Percentiles rank a stretch among this genome's conserved stretches.
Conservation (phyloP, 1,140 invertebrate species). For the Anastatus disparis region DNA sequence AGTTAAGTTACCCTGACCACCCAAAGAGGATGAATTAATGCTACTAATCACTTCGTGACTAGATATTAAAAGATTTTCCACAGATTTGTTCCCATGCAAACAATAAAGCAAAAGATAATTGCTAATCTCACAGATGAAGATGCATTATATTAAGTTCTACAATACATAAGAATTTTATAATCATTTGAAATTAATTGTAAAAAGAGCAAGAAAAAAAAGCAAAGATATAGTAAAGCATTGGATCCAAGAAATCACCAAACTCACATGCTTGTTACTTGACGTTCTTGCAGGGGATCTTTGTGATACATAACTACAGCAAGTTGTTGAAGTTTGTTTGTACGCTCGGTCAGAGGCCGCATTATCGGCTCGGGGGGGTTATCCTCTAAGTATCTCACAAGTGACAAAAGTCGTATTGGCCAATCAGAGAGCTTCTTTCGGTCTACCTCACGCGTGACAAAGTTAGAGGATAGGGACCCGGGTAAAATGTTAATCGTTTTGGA, state of each 20-base stretch:
- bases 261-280: conserved; percentile 54
- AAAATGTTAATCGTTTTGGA: conserved; percentile 7
- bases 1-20: conserved; percentile 52
- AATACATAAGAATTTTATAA: background rate
- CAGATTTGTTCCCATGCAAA: conserved; percentile 71
- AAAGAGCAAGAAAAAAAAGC: background rate
- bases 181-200: background rate
- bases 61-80: conserved; percentile 73
- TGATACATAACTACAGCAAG: conserved; percentile 45
- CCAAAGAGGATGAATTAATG: conserved; percentile 60
- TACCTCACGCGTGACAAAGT: too few relatives aligned
- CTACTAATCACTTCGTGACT: conserved; percentile 72
- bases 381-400: too few relatives aligned
- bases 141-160: background rate
- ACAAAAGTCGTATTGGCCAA: too few relatives aligned
- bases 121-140: background rate
- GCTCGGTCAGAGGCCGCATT: conserved; percentile 30
- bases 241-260: conserved; percentile 35
- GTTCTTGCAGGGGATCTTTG: conserved; percentile 50
- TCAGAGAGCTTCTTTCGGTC: too few relatives aligned
- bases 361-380: conserved; percentile 29
- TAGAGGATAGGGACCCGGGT: too few relatives aligned
- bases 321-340: conserved; percentile 15
- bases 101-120: background rate
- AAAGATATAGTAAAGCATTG: background rate